A percentile compares a stretch with the other conserved stretches of the same genome.
phyloP scores from a whole-genome alignment of 2,113 vertebrate species.

The Dipodomys spectabilis region DNA sequence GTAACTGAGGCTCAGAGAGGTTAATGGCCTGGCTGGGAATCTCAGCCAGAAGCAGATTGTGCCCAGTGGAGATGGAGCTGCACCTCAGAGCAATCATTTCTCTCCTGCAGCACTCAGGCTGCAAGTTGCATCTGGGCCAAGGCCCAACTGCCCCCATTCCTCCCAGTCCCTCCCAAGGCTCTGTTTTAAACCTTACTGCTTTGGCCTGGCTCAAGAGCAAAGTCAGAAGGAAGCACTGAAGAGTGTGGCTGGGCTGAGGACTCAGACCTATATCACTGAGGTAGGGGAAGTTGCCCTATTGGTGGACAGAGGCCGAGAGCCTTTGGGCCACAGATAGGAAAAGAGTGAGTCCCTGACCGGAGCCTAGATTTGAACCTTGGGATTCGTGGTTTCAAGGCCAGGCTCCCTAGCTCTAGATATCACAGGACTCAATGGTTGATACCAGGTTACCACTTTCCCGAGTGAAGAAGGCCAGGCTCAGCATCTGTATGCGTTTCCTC shows the following conservation, averaged over 20 bases:
- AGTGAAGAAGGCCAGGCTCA: neutral
- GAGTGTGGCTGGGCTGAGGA: neutral
- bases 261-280: neutral
- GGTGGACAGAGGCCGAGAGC: neutral
- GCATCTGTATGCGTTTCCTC: rapidly evolving
- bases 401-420: neutral
- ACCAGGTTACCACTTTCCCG: neutral
- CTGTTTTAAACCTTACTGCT: constrained; percentile 15
- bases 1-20: neutral
- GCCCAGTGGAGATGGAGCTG: neutral
- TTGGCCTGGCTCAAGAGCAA: constrained; percentile 21
- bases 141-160: neutral
- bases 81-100: rapidly evolving
- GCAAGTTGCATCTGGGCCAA: neutral
- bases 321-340: rapidly evolving
- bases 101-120: neutral
- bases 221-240: neutral
- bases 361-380: neutral
- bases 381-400: neutral
- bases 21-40: neutral
- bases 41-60: neutral
- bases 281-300: neutral
- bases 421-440: neutral
- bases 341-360: rapidly evolving
- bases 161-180: neutral